Evolutionary conservation across 2,888 invertebrate species (phyloP).

Genomic region (Yponomeuta evonymella): DNA sequence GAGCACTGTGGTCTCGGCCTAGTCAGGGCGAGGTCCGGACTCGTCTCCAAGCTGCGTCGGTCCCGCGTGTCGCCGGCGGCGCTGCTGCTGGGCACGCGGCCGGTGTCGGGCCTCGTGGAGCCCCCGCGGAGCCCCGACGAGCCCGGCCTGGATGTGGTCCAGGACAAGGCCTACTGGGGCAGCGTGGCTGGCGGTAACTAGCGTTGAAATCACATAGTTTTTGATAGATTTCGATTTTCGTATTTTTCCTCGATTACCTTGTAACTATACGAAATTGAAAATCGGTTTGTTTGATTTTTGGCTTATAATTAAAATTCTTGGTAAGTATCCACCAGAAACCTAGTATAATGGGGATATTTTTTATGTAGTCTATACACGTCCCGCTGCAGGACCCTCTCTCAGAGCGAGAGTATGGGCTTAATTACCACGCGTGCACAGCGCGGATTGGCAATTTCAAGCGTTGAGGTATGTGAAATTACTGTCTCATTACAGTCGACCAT

Average conservation of each 20-base stretch:
- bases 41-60: constrained; percentile 60
- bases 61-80: constrained; percentile 70
- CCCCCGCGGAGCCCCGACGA: constrained; percentile 67
- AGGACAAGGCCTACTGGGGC: constrained; percentile 71
- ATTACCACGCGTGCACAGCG: too few relatives aligned
- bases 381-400: too few relatives aligned
- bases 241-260: background rate
- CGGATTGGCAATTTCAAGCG: too few relatives aligned
- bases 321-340: too few relatives aligned
- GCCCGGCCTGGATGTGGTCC: constrained; percentile 68
- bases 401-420: too few relatives aligned
- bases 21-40: background rate
- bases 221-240: background rate
- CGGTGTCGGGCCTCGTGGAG: constrained; percentile 69
- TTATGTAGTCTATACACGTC: too few relatives aligned
- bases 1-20: background rate
- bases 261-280: too few relatives aligned
- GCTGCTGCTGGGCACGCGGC: constrained; percentile 75
- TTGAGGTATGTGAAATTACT: too few relatives aligned
- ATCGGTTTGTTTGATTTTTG: too few relatives aligned
- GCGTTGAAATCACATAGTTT: background rate
- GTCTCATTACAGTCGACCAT: too few relatives aligned
- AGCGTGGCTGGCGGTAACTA: constrained; percentile 45
- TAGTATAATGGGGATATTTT: too few relatives aligned
- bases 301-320: too few relatives aligned